Evolutionary conservation across 1,140 invertebrate species (phyloP).

Genomic region (Lethrus apterus): DNA sequence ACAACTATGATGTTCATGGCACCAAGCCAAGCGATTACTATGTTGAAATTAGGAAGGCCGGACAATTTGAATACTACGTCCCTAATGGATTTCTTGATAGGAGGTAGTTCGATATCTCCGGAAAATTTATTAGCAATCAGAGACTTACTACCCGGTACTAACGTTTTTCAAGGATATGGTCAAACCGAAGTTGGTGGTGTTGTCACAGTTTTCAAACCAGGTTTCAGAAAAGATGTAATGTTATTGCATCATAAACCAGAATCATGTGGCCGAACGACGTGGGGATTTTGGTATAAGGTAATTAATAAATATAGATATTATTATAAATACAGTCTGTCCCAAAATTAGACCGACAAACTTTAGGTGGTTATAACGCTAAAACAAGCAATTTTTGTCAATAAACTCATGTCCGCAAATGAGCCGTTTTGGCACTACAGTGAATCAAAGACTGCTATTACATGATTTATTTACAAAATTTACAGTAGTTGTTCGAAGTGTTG

Average conservation of each 20-base stretch:
- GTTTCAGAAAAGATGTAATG: slow-evolving; percentile 22
- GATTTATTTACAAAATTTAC: too few relatives aligned
- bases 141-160: slow-evolving; percentile 33
- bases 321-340: too few relatives aligned
- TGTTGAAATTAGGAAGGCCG: slow-evolving; percentile 22
- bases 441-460: too few relatives aligned
- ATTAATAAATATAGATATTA: neutral
- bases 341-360: too few relatives aligned
- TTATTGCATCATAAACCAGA: slow-evolving; percentile 25
- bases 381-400: too few relatives aligned
- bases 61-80: slow-evolving; percentile 29
- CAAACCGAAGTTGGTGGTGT: slow-evolving; percentile 31
- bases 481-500: too few relatives aligned
- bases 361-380: too few relatives aligned
- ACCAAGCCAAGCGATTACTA: slow-evolving; percentile 7
- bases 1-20: slow-evolving; percentile 9
- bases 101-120: slow-evolving; percentile 25
- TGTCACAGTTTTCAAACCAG: slow-evolving; percentile 24
- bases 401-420: too few relatives aligned
- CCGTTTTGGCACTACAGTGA: too few relatives aligned
- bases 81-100: slow-evolving; percentile 22
- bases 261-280: slow-evolving; percentile 26
- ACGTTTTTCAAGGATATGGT: slow-evolving; percentile 28
- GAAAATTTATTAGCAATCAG: slow-evolving; percentile 22
- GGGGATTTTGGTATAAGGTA: slow-evolving; percentile 31